phyloP scores from a whole-genome alignment of 2,113 vertebrate species.

The Plotosus lineatus region DNA sequence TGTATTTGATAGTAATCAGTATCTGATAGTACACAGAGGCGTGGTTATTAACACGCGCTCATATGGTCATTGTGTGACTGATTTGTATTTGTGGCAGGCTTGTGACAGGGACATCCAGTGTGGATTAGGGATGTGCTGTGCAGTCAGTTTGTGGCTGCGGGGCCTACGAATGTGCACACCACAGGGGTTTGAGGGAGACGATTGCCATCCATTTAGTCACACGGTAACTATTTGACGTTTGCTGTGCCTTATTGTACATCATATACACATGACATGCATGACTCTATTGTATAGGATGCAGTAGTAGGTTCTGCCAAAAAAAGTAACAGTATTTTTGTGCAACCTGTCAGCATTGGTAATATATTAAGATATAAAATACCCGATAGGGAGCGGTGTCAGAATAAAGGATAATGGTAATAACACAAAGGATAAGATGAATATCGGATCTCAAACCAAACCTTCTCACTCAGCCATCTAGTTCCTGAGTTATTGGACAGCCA shows the following conservation, averaged over 20 bases:
- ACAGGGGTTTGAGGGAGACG: conserved; percentile 81
- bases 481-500: neutral
- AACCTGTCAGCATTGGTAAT: neutral
- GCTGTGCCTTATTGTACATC: neutral
- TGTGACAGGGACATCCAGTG: conserved; percentile 86
- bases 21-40: neutral
- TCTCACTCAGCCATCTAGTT: neutral
- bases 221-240: conserved; percentile 73
- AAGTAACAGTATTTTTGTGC: neutral
- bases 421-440: conserved; percentile 13
- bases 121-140: conserved; percentile 82
- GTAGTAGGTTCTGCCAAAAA: neutral
- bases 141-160: conserved; percentile 86
- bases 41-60: neutral
- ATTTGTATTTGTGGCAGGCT: conserved; percentile 70
- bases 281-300: neutral
- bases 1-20: neutral
- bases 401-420: conserved; percentile 13
- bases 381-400: neutral
- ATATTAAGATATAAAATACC: conserved; percentile 2
- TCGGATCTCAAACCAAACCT: neutral
- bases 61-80: neutral
- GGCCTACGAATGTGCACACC: conserved; percentile 88
- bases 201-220: conserved; percentile 87
- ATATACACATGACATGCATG: neutral